Conservation (phyloP, 2,113 vertebrate genomes). For the Apaloderma vittatum region DNA sequence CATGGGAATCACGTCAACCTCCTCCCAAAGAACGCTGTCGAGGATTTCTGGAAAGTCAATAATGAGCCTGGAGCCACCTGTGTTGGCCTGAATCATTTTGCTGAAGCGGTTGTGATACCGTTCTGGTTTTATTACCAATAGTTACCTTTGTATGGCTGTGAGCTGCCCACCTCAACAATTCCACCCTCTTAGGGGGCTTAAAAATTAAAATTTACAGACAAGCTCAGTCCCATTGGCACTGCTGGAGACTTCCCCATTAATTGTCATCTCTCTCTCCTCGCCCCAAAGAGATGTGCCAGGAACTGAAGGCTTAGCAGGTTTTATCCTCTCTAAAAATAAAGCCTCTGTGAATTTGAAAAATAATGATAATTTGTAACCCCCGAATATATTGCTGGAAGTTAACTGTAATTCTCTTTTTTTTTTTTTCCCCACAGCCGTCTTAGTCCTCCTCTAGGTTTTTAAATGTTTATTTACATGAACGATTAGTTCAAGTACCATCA, state of each 20-base stretch:
- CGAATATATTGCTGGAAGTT: neutral
- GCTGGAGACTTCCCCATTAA: neutral
- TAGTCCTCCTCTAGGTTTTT: neutral
- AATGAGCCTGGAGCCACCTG: neutral
- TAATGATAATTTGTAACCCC: neutral
- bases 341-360: neutral
- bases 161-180: neutral
- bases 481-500: constrained; percentile 2
- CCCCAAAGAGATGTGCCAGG: neutral
- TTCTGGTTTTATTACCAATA: neutral
- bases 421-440: neutral
- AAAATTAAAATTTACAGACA: neutral
- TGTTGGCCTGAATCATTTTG: accelerated
- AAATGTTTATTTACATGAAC: constrained; percentile 37
- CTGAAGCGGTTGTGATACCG: neutral
- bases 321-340: constrained; percentile 36
- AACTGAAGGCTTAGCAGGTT: constrained; percentile 21
- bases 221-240: neutral
- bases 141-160: neutral
- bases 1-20: neutral
- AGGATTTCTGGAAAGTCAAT: neutral
- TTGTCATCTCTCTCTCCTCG: neutral
- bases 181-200: neutral
- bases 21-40: neutral
- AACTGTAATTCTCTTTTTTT: neutral